These are phyloP conservation scores for Hystrix brachyura DNA, from an alignment of 2,113 vertebrate genomes.

Conservation along the genomic window DNA sequence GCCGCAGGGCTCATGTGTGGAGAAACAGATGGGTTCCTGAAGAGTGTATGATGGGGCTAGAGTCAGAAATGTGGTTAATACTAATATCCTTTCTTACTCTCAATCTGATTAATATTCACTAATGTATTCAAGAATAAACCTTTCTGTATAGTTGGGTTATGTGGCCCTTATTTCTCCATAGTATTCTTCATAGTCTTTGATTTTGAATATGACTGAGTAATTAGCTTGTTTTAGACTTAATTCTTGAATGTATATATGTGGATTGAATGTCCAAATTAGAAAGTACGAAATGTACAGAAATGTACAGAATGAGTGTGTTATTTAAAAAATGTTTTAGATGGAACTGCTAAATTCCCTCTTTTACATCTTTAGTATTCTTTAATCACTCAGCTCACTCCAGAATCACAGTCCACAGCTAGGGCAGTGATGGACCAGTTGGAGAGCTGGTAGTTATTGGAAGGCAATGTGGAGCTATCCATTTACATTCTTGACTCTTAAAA, in stretches of 20 bases:
- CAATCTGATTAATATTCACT: neutral
- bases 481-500: neutral
- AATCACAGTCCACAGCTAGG: neutral
- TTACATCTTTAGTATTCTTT: neutral
- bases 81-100: neutral
- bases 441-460: neutral
- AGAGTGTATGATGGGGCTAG: neutral
- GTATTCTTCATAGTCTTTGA: neutral
- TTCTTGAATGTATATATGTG: neutral
- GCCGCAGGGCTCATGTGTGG: neutral
- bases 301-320: neutral
- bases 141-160: slow-evolving; percentile 31
- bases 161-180: neutral
- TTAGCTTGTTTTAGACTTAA: slow-evolving; percentile 32
- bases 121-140: neutral
- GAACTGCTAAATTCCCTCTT: neutral
- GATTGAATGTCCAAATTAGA: slow-evolving; percentile 24
- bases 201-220: slow-evolving; percentile 55
- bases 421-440: neutral
- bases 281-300: neutral
- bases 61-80: neutral
- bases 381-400: neutral
- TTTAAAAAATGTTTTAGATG: neutral
- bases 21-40: neutral
- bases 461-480: neutral